These are phyloP conservation scores for Pitangus sulphuratus DNA, from an alignment of 2,797 vertebrate genomes.

Conservation along the genomic window DNA sequence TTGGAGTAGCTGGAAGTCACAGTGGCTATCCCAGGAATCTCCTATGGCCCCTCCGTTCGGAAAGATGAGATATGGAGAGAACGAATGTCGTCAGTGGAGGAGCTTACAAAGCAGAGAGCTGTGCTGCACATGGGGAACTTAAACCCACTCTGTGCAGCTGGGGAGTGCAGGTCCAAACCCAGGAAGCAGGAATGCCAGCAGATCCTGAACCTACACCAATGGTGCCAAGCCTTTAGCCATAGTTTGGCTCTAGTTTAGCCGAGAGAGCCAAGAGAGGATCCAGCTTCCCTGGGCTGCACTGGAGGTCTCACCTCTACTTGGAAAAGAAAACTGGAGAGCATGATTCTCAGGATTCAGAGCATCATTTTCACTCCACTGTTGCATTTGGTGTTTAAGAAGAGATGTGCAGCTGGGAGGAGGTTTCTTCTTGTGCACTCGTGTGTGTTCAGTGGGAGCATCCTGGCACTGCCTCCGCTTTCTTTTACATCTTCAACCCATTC, in stretches of 20 bases:
- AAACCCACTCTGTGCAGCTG: background rate
- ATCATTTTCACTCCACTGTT: background rate
- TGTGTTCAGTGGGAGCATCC: background rate
- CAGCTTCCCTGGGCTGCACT: background rate
- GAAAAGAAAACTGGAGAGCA: rapidly evolving
- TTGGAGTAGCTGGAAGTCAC: background rate
- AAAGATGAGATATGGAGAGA: rapidly evolving
- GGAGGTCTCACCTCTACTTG: background rate
- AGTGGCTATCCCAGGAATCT: background rate
- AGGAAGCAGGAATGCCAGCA: rapidly evolving
- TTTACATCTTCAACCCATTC: background rate
- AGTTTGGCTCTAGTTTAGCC: background rate
- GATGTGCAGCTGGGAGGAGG: background rate
- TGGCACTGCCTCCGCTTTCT: background rate
- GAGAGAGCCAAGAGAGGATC: background rate
- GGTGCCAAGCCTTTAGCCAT: rapidly evolving
- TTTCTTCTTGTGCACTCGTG: background rate
- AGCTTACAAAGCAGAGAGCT: background rate
- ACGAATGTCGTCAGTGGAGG: rapidly evolving
- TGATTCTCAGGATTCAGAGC: background rate
- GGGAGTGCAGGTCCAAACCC: background rate
- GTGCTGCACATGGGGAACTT: background rate
- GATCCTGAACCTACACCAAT: rapidly evolving
- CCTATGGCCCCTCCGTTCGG: background rate
- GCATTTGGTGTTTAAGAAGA: background rate